A percentile compares a stretch with the other conserved stretches of the same genome.
These are phyloP conservation scores for Orcinus orca DNA, from an alignment of 2,113 vertebrate genomes.

Conservation along the genomic window DNA sequence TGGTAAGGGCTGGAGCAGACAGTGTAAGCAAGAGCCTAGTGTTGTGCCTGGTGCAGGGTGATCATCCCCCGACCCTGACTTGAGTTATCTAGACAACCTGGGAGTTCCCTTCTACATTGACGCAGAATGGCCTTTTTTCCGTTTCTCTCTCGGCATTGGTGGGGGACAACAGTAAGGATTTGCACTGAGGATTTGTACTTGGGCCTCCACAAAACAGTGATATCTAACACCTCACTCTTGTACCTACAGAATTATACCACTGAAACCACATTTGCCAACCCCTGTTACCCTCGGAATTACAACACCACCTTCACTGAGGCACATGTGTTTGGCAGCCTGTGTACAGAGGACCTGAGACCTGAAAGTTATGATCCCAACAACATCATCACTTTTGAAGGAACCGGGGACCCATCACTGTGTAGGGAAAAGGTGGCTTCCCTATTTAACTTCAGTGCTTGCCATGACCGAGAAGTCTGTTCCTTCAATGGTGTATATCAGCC, in stretches of 20 bases:
- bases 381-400: constrained; percentile 83
- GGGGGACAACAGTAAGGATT: neutral
- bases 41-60: no score
- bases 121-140: neutral
- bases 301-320: constrained; percentile 73
- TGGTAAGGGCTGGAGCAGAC: neutral
- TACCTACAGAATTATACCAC: constrained; percentile 69
- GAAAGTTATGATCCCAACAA: constrained; percentile 74
- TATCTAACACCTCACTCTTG: neutral
- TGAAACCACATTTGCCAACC: constrained; percentile 82
- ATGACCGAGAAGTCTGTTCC: constrained; percentile 82
- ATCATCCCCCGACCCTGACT: no score
- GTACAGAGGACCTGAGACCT: constrained; percentile 83
- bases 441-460: constrained; percentile 88
- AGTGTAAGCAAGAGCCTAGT: neutral
- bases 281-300: constrained; percentile 88
- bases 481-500: constrained; percentile 90
- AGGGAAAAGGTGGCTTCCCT: constrained; percentile 82
- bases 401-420: constrained; percentile 84
- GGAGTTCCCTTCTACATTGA: neutral
- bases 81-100: neutral
- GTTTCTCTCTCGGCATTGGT: neutral
- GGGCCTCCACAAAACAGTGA: neutral
- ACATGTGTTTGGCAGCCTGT: constrained; percentile 87
- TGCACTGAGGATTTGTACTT: neutral